Evolutionary conservation across 1,140 invertebrate species (phyloP).

Genomic region (Bradysia coprophila): DNA sequence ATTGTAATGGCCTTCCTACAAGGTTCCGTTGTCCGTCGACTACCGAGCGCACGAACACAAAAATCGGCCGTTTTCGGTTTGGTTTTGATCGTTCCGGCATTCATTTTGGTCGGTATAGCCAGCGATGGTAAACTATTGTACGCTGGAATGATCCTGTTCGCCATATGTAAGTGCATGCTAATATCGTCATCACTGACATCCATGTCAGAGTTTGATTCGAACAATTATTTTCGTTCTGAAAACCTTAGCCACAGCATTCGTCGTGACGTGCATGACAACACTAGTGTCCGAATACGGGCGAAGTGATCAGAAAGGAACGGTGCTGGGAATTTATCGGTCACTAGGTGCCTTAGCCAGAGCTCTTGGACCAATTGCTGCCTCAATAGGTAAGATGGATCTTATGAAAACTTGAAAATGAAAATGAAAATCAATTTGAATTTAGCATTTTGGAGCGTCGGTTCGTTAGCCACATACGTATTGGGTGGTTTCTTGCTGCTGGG

Average conservation of each 20-base stretch:
- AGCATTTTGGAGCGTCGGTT: constrained; percentile 71
- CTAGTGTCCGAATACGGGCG: constrained; percentile 68
- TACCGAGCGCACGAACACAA: constrained; percentile 58
- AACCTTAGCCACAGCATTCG: constrained; percentile 80
- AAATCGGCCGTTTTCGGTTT: constrained; percentile 57
- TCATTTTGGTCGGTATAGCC: constrained; percentile 64
- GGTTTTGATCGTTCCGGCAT: constrained; percentile 73
- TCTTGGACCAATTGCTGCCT: constrained; percentile 77
- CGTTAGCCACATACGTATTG: constrained; percentile 48
- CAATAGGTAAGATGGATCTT: constrained; percentile 37
- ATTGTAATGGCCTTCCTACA: constrained; percentile 79
- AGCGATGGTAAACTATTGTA: constrained; percentile 37
- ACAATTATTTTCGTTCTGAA: too few species aligned
- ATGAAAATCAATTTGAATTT: constrained; percentile 4
- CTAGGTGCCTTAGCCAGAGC: constrained; percentile 83
- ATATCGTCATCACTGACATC: neutral
- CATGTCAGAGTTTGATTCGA: neutral
- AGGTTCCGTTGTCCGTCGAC: constrained; percentile 67
- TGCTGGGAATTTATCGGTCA: constrained; percentile 86
- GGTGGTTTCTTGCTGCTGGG: constrained; percentile 45
- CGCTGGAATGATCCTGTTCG: constrained; percentile 69
- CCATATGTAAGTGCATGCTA: constrained; percentile 57
- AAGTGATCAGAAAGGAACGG: constrained; percentile 72
- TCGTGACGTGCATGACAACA: constrained; percentile 86
- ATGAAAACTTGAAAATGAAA: constrained; percentile 2